These are phyloP conservation scores for Heliconius sara DNA, from an alignment of 2,888 invertebrate genomes.

Conservation along the genomic window DNA sequence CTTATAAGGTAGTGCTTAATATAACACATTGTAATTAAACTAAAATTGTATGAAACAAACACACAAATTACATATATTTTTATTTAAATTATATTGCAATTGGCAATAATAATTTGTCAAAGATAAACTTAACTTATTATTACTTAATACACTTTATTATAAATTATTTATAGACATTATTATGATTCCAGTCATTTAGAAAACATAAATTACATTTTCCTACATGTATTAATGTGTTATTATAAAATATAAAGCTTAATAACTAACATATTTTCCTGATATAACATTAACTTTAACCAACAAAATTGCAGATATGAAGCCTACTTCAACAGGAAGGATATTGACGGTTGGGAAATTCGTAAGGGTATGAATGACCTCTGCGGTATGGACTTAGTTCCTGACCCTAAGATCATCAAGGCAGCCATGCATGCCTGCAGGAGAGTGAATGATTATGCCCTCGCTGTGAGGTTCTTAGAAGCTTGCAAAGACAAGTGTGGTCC, in stretches of 20 bases:
- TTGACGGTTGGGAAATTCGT: conserved; percentile 97
- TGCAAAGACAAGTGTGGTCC: conserved; percentile 94
- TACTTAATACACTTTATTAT: background rate
- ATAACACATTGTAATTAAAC: background rate
- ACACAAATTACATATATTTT: too few relatives aligned
- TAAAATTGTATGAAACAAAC: background rate
- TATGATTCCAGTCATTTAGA: background rate
- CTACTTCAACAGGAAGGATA: conserved; percentile 93
- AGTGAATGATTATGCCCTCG: conserved; percentile 96
- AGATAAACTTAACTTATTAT: background rate
- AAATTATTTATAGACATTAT: background rate
- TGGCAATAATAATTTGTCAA: background rate
- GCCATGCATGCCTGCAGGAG: conserved; percentile 95
- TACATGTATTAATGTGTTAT: background rate
- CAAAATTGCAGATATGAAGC: conserved; percentile 86
- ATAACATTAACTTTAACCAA: background rate
- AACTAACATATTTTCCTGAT: background rate
- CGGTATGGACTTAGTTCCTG: conserved; percentile 96
- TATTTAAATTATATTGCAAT: too few relatives aligned
- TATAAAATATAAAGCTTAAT: background rate
- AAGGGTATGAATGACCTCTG: conserved; percentile 95
- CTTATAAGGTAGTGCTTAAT: background rate
- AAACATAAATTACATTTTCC: background rate
- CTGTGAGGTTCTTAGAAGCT: conserved; percentile 96
- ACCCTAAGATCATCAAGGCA: conserved; percentile 94